Evolutionary conservation across 2,113 vertebrate genomes (phyloP).

Genomic region (Tenebrosternarchus preto): DNA sequence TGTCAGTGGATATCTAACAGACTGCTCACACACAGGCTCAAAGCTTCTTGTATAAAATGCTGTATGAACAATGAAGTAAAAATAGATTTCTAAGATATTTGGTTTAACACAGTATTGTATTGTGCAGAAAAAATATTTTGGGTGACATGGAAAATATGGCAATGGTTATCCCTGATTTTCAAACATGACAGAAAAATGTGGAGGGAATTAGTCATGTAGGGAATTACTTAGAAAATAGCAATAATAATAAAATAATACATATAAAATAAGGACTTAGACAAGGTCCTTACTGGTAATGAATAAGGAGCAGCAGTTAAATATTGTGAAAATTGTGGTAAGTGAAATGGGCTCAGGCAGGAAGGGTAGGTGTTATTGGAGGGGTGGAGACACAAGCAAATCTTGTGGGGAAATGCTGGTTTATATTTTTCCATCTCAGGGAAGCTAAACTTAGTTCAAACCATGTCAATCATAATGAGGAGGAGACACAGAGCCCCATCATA

Average conservation of each 20-base stretch:
- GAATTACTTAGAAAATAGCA: not conserved
- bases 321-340: no score
- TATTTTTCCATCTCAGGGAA: constrained; percentile 63
- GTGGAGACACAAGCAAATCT: constrained; percentile 61
- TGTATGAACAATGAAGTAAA: no score
- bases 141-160: not conserved
- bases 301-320: not conserved
- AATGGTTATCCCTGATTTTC: not conserved
- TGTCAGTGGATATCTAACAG: no score
- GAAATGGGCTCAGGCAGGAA: not conserved
- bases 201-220: not conserved
- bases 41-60: no score
- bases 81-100: no score
- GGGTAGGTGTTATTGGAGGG: constrained; percentile 5
- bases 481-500: constrained; percentile 24
- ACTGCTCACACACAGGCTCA: no score
- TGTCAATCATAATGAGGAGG: constrained; percentile 27
- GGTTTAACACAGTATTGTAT: no score
- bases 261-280: no score
- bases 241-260: no score
- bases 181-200: no score
- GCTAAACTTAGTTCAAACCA: constrained; percentile 47
- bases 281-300: not conserved
- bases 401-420: constrained; percentile 66
- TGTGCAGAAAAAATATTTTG: not conserved